Conservation (phyloP, 2,888 invertebrate species). For the Rhimphoctona megacephalus region DNA sequence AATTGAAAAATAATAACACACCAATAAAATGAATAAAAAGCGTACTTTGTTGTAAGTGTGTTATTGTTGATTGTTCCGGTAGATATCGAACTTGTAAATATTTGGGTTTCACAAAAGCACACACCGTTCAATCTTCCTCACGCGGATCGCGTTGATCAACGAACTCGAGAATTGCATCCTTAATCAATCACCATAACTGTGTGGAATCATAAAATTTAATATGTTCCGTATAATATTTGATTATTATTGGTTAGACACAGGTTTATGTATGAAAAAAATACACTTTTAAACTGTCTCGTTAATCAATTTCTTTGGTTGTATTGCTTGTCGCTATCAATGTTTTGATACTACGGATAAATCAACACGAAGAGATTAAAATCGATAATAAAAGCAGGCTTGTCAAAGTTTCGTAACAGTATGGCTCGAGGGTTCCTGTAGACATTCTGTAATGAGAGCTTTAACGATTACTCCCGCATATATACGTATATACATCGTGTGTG, state of each 20-base stretch:
- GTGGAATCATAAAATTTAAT: conserved; percentile 1
- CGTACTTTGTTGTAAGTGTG: not conserved
- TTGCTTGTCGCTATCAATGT: conserved; percentile 15
- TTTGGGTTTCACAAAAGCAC: conserved; percentile 26
- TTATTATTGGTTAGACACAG: no score
- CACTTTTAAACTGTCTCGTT: not conserved
- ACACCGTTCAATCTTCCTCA: conserved; percentile 2
- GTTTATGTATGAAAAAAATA: not conserved
- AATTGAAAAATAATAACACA: conserved; percentile 14
- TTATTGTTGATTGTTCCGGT: conserved; percentile 1
- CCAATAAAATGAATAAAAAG: not conserved
- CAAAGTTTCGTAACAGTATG: not conserved
- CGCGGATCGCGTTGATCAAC: conserved; percentile 16
- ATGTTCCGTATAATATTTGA: not conserved
- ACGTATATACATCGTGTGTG: not conserved
- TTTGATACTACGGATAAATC: conserved; percentile 13
- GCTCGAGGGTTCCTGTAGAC: not conserved
- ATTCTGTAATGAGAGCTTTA: conserved; percentile 35
- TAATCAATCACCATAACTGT: conserved; percentile 25
- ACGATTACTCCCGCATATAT: conserved; percentile 35
- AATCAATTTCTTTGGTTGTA: conserved; percentile 3
- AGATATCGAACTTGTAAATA: not conserved
- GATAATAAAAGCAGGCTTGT: conserved; percentile 2
- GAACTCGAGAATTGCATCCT: conserved; percentile 20
- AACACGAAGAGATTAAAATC: conserved; percentile 6